These are phyloP conservation scores for Adelognathus sp. DNA, from an alignment of 2,888 invertebrate genomes.

Conservation along the genomic window DNA sequence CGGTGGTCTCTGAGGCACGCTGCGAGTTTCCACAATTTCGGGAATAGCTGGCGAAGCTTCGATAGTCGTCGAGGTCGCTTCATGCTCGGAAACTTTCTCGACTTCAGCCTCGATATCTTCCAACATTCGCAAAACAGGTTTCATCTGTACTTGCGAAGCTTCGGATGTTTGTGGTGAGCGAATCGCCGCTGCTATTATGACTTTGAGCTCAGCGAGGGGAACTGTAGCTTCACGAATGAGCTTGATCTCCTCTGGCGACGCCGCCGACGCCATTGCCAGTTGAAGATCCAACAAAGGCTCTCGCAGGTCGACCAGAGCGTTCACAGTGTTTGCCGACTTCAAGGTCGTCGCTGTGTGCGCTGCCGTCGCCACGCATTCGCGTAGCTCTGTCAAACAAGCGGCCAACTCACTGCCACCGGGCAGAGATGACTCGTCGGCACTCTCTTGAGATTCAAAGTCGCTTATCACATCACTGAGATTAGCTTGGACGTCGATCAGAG, in stretches of 20 bases:
- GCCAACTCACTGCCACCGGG: slow-evolving; percentile 67
- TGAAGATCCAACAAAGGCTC: slow-evolving; percentile 73
- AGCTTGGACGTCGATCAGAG: slow-evolving; percentile 74
- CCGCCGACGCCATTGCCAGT: slow-evolving; percentile 69
- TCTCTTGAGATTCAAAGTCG: slow-evolving; percentile 67
- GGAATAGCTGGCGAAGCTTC: neutral
- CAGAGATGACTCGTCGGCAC: slow-evolving; percentile 58
- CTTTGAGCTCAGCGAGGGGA: slow-evolving; percentile 85
- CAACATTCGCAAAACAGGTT: slow-evolving; percentile 65
- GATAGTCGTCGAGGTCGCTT: slow-evolving; percentile 1
- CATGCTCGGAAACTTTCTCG: slow-evolving; percentile 59
- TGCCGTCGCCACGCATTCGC: slow-evolving; percentile 72
- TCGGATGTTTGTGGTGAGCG: slow-evolving; percentile 83
- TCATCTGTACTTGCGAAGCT: slow-evolving; percentile 59
- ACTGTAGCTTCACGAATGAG: slow-evolving; percentile 84
- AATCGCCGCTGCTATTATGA: slow-evolving; percentile 86
- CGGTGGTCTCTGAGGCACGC: slow-evolving; percentile 53
- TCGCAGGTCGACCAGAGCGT: slow-evolving; percentile 70
- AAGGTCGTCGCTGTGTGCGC: slow-evolving; percentile 74
- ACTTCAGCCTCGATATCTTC: slow-evolving; percentile 72
- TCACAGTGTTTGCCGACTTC: slow-evolving; percentile 70
- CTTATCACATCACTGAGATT: slow-evolving; percentile 70
- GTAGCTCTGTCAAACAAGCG: slow-evolving; percentile 69
- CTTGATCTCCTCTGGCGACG: slow-evolving; percentile 80
- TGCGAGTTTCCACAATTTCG: slow-evolving; percentile 25